phyloP scores from a whole-genome alignment of 2,113 vertebrate genomes.

The Hemicordylus capensis region DNA sequence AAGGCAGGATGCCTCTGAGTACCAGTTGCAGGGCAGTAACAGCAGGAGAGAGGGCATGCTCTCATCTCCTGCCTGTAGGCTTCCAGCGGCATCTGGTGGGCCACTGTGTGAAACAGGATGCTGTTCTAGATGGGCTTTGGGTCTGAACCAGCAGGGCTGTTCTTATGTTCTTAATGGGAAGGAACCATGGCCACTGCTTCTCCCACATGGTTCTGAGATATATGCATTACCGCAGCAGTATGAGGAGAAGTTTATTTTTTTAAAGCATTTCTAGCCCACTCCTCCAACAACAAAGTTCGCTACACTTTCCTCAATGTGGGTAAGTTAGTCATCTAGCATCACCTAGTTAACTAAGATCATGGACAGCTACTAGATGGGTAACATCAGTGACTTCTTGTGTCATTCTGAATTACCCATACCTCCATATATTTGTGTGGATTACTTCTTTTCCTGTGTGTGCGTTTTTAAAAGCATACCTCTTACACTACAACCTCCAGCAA shows the following conservation, averaged over 20 bases:
- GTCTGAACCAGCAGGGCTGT: too few species aligned
- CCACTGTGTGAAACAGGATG: too few species aligned
- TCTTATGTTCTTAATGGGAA: too few species aligned
- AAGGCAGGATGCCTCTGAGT: too few species aligned
- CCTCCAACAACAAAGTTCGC: background rate
- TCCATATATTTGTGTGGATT: background rate
- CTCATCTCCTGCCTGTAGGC: too few species aligned
- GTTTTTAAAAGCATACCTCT: background rate
- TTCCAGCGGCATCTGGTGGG: too few species aligned
- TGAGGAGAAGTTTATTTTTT: too few species aligned
- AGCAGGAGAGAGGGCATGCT: too few species aligned
- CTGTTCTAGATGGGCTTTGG: too few species aligned
- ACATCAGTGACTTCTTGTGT: background rate
- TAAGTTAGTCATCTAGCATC: background rate
- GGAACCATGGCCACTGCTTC: too few species aligned
- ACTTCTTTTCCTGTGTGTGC: background rate
- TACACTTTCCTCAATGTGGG: background rate
- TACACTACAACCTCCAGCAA: background rate
- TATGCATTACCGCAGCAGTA: background rate
- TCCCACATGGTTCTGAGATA: background rate
- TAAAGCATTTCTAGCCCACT: too few species aligned
- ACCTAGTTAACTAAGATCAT: background rate
- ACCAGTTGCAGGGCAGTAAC: too few species aligned
- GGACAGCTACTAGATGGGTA: background rate
- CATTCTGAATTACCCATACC: background rate